Evolutionary conservation across 2,797 vertebrate genomes (phyloP), one percentile per base, ranked within the genome.

Genomic region (Acipenser oxyrinchus): DNA sequence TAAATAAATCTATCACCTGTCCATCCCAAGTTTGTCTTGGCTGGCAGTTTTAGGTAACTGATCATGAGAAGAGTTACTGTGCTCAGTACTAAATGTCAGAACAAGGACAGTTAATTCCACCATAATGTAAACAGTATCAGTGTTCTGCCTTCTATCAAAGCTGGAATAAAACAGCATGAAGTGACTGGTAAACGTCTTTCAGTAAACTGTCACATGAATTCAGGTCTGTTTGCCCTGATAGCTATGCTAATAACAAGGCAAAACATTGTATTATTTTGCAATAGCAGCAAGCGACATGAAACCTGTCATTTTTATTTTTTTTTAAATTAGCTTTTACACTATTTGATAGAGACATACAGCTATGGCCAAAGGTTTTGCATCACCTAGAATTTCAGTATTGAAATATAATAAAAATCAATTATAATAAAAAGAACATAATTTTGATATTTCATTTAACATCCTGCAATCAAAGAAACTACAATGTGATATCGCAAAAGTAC

Each of bases 221-320:
- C 62, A 67, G 59, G 74, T 67, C 68, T 77, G 77, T 61, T 69
- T 65, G 69, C 23, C 64, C 73, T 76, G 75, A 77, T 77, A 79
- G 74, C 68, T 70, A 75, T 74, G 70, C 62, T 79, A 79, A 80
- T 75, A 70, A 69, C 6, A 55, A 52, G 67, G 71, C 74, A 71
- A 67, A 70, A 51, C 66, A 51, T 37, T 4, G 11, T 7, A 49
- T 10, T 57, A 68, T 48, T 10, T 62, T 51, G 52, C 65, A 59
- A 67, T 67, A 69, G 69, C 69, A 70, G 64, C n/a, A 52, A 18
- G 53, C 55, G 10, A 49, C 62, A 64, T 49, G 23, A 66, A 66
- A 66, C 64, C 65, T 71, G 61, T 71, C 51, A 55, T 66, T 64
- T 60, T 37, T 37, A 37, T 3, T 37, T 37, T 37, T 37, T 37